A percentile compares a stretch with the other conserved stretches of the same genome.
These are phyloP conservation scores for Amazona guildingii DNA, from an alignment of 2,113 vertebrate species.

Conservation along the genomic window DNA sequence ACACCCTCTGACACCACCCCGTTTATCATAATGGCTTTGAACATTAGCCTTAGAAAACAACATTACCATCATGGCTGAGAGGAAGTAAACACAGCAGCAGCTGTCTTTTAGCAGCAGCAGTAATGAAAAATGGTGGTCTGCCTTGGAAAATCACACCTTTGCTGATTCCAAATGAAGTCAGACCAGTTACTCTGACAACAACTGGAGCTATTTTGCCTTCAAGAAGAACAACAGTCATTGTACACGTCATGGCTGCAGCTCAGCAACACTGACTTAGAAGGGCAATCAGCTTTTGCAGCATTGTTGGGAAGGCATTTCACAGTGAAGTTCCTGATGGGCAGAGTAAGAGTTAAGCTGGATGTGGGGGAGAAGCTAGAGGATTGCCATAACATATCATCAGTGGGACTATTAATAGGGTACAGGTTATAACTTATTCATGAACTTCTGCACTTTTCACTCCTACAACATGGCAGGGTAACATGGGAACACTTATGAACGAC, in stretches of 20 bases:
- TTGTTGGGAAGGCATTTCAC: not conserved
- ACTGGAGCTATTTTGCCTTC: not conserved
- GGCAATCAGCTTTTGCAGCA: not conserved
- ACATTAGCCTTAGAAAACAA: not conserved
- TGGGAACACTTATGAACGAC: conserved; percentile 23
- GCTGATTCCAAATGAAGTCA: not conserved
- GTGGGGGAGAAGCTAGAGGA: not conserved
- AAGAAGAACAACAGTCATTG: not conserved
- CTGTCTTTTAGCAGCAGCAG: not conserved
- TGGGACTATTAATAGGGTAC: conserved; percentile 57
- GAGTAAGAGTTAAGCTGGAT: conserved; percentile 1
- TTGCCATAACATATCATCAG: conserved; percentile 50
- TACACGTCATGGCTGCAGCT: not conserved
- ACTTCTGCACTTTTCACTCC: conserved; percentile 55
- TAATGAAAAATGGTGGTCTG: not conserved
- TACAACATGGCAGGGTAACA: not conserved
- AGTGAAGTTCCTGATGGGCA: not conserved
- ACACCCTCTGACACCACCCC: not conserved
- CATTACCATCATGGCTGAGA: not conserved
- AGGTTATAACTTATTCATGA: conserved; percentile 66
- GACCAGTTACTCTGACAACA: not conserved
- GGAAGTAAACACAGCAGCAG: not conserved
- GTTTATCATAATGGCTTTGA: not conserved
- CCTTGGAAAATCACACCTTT: not conserved
- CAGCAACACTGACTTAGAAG: not conserved